Evolutionary conservation across 2,888 invertebrate species (phyloP).

Genomic region (Acanthosepion pharaonis): DNA sequence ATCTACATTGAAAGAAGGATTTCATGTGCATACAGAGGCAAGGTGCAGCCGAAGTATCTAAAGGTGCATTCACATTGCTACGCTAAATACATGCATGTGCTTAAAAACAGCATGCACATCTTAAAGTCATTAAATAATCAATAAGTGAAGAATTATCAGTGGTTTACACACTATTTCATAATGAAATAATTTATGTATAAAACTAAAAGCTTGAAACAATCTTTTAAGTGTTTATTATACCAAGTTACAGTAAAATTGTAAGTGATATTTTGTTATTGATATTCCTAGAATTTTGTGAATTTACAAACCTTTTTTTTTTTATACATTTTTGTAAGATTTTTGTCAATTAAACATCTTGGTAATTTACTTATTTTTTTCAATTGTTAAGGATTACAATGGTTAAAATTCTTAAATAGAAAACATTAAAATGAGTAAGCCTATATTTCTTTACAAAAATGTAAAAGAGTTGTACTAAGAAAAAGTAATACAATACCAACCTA

Average conservation of each 20-base stretch:
- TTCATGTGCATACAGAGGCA: not conserved
- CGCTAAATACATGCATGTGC: not conserved
- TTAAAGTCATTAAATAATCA: not conserved
- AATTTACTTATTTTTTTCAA: not conserved
- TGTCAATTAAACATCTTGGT: not conserved
- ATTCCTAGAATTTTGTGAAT: not conserved
- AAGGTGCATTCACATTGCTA: not conserved
- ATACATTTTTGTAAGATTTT: not conserved
- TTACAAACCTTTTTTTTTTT: not conserved
- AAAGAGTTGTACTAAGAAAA: not conserved
- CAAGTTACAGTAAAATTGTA: not conserved
- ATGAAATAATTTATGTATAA: not conserved
- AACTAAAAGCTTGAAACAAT: not conserved
- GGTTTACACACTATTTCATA: not conserved
- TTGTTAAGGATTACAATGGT: not conserved
- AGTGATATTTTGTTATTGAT: not conserved
- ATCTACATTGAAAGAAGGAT: too few relatives aligned
- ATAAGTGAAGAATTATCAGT: not conserved
- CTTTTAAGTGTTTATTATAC: not conserved
- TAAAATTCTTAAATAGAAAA: not conserved
- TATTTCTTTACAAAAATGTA: not conserved
- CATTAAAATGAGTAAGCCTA: too few relatives aligned
- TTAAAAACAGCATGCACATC: not conserved
- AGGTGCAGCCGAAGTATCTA: conserved; percentile 20
- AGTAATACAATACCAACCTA: not conserved